Evolutionary conservation across 2,113 vertebrate species (phyloP), one percentile per base, ranked within the genome.

Genomic region (Ramphastos sulfuratus): DNA sequence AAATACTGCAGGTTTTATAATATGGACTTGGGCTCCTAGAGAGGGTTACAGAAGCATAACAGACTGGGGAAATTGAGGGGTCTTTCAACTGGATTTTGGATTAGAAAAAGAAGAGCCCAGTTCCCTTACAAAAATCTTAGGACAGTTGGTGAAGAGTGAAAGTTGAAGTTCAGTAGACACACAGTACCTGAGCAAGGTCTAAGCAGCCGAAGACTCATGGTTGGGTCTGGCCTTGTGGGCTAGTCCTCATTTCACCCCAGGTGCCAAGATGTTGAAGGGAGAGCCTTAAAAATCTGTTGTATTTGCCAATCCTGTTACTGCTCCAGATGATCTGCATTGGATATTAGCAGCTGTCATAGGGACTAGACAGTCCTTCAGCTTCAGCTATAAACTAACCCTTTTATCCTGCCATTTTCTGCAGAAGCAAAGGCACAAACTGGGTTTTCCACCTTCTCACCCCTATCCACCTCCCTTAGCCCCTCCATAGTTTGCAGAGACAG

Each of bases 111-210:
- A 77, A 83, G 35, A 87, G n/a, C 27, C 4, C 12, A 21, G 24
- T 67, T 92, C 42, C 25, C 14, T 54, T 28, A 59, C 37, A 23
- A 6, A 91, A 70, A 7, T 82, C 27, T 56, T 28, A 15, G 35
- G 39, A 35, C 12, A 74, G 10, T 21, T 75, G 14, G 28, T 25
- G 7, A 82, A 59, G 35, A 72, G 30, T 44, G 11, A 23, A 63
- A 19, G 28, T 48, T 64, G 31, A 37, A 87, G 25, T 42, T 77
- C 60, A 80, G 64, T 18, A 76, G 70, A 15, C 6, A 18, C 35
- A 7, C 4, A 52, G 7, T 18, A 54, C 7, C n/a, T 28, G 31
- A 70, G 21, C 0, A 0, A 69, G 58, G 54, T 31, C 28, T 74
- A 10, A 87, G 85, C 2, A 1, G 8, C 16, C 33, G 30, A 19